phyloP scores from a whole-genome alignment of 2,888 invertebrate genomes.

The Caprella mutica region DNA sequence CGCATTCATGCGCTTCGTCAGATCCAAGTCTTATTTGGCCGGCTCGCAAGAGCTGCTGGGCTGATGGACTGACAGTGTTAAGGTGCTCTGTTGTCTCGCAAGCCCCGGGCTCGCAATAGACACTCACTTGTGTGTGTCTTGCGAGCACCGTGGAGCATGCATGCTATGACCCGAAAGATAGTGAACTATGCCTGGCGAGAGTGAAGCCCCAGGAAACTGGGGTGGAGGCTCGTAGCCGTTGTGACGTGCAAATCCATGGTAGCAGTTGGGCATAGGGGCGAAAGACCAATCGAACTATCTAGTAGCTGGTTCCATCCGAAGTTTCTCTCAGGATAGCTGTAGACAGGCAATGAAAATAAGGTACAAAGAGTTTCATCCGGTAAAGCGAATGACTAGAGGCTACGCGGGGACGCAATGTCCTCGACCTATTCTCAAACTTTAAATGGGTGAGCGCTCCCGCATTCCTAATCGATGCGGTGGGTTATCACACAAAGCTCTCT shows the following conservation, averaged over 20 bases:
- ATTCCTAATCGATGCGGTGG: conserved; percentile 11
- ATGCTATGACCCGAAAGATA: conserved; percentile 61
- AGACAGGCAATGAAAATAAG: too few species aligned
- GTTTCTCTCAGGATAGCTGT: conserved; percentile 34
- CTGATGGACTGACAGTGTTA: too few species aligned
- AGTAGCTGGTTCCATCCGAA: conserved; percentile 58
- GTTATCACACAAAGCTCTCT: conserved; percentile 36
- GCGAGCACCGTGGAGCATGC: conserved; percentile 50
- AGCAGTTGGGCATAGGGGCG: conserved; percentile 59
- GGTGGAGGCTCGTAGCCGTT: conserved; percentile 61
- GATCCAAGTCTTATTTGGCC: too few species aligned
- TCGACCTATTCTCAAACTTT: conserved; percentile 67
- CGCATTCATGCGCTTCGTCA: too few species aligned
- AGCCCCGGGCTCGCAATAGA: too few species aligned
- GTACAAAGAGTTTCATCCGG: conserved; percentile 57
- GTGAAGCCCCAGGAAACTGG: conserved; percentile 57
- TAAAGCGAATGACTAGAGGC: conserved; percentile 66
- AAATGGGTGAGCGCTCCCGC: conserved; percentile 55
- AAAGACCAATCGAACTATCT: conserved; percentile 61
- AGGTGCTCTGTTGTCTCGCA: too few species aligned
- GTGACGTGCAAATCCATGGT: conserved; percentile 70
- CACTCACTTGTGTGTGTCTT: too few species aligned
- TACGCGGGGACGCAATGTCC: conserved; percentile 56
- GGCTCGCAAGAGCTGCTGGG: too few species aligned
- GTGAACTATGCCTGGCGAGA: conserved; percentile 61